Evolutionary conservation across 2,888 invertebrate genomes (phyloP).

Genomic region (Petrophora chlorosata): DNA sequence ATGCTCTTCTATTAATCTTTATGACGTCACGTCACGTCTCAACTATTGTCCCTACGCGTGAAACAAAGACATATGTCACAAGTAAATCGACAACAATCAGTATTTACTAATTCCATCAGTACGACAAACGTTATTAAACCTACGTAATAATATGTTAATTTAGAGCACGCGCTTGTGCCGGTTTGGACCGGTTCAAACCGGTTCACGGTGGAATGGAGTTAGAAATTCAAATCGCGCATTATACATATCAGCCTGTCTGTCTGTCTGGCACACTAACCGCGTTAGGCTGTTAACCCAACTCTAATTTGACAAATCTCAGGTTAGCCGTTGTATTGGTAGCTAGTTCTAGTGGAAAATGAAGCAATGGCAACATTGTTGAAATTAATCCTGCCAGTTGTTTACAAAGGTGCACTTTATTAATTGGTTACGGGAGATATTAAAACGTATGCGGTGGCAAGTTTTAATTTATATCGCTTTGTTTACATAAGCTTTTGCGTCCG

Average conservation of each 20-base stretch:
- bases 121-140: neutral
- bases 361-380: neutral
- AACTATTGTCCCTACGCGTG: too few species aligned
- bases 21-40: too few species aligned
- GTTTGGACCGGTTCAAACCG: constrained; percentile 20
- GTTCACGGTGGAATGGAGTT: constrained; percentile 36
- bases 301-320: constrained; percentile 56
- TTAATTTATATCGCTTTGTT: too few species aligned
- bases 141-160: constrained; percentile 8
- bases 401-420: neutral
- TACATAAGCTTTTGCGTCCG: too few species aligned
- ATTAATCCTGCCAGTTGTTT: neutral
- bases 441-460: too few species aligned
- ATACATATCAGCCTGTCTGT: constrained; percentile 52
- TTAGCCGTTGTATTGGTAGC: constrained; percentile 30
- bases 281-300: constrained; percentile 51
- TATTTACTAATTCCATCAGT: neutral
- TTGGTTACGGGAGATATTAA: too few species aligned
- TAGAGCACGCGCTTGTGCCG: neutral
- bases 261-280: constrained; percentile 51
- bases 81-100: neutral
- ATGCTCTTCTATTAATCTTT: too few species aligned
- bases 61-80: neutral
- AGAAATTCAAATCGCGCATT: constrained; percentile 59
- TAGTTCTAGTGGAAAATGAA: constrained; percentile 6